phyloP scores from a whole-genome alignment of 2,797 vertebrate species.

The Coccyzus lansbergi region DNA sequence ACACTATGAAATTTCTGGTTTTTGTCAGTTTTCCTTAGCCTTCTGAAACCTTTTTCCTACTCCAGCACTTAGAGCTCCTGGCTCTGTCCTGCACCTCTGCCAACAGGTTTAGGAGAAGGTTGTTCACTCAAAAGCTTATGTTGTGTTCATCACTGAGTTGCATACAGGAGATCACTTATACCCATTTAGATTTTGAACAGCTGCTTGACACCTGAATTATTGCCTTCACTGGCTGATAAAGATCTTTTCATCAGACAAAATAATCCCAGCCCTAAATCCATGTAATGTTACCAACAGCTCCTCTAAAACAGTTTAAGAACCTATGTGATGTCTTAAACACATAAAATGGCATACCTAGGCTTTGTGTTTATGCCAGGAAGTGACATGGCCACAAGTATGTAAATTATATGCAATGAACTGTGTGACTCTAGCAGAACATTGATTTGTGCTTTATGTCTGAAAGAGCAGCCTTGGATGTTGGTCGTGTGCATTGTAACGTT shows the following conservation, averaged over 20 bases:
- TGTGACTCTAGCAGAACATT: background rate
- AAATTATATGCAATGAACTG: background rate
- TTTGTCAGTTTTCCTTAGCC: background rate
- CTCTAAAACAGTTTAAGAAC: background rate
- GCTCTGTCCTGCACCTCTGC: background rate
- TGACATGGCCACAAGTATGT: background rate
- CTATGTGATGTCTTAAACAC: background rate
- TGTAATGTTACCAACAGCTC: background rate
- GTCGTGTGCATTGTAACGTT: accelerated
- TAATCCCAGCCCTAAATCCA: background rate
- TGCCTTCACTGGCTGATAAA: background rate
- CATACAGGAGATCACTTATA: background rate
- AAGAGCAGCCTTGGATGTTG: background rate
- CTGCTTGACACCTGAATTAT: background rate
- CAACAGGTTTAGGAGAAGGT: background rate
- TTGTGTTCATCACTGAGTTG: background rate
- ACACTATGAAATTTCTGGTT: accelerated
- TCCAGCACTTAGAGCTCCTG: background rate
- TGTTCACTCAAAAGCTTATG: background rate
- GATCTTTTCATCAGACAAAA: background rate
- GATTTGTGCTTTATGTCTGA: background rate
- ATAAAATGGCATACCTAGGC: background rate
- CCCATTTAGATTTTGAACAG: background rate
- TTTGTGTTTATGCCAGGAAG: background rate
- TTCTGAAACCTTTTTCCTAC: background rate